These are phyloP conservation scores for Heterodera carotae DNA, from an alignment of 1,140 invertebrate species.

Conservation along the genomic window DNA sequence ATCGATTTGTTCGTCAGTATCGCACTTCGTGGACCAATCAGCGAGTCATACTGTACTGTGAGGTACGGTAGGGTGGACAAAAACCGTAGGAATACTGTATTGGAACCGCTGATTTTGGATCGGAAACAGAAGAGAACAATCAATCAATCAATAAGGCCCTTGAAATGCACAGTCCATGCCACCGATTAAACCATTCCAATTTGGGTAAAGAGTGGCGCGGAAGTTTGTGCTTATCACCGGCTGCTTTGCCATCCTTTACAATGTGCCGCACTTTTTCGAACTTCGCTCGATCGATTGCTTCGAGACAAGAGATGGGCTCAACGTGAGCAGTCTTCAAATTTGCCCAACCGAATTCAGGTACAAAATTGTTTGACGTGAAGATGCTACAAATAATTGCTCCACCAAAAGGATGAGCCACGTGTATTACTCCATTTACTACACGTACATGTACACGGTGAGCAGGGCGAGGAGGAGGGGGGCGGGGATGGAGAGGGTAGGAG, in stretches of 20 bases:
- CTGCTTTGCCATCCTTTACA: conserved; percentile 57
- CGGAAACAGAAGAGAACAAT: not conserved
- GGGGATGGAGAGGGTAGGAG: no score
- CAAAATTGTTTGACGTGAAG: not conserved
- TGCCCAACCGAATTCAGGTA: conserved; percentile 55
- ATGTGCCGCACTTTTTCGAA: conserved; percentile 64
- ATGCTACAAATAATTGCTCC: not conserved
- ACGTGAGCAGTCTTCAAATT: conserved; percentile 50
- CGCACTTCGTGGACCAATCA: conserved; percentile 51
- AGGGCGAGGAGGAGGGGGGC: no score
- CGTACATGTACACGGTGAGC: conserved; percentile 49
- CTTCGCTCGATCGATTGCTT: conserved; percentile 49
- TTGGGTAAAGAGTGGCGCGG: conserved; percentile 57
- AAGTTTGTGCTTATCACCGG: conserved; percentile 53
- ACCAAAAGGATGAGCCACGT: conserved; percentile 48
- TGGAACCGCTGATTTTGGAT: no score
- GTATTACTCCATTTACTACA: conserved; percentile 65
- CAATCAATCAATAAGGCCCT: no score
- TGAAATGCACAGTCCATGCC: no score
- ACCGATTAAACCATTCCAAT: no score
- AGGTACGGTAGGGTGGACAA: conserved; percentile 46
- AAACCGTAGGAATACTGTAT: not conserved
- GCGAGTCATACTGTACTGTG: conserved; percentile 57
- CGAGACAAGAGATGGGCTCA: conserved; percentile 19
- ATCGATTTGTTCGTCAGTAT: conserved; percentile 64